A percentile compares a stretch with the other conserved stretches of the same genome.
These are phyloP conservation scores for Holotrichia oblita DNA, from an alignment of 1,140 invertebrate genomes.

Conservation along the genomic window DNA sequence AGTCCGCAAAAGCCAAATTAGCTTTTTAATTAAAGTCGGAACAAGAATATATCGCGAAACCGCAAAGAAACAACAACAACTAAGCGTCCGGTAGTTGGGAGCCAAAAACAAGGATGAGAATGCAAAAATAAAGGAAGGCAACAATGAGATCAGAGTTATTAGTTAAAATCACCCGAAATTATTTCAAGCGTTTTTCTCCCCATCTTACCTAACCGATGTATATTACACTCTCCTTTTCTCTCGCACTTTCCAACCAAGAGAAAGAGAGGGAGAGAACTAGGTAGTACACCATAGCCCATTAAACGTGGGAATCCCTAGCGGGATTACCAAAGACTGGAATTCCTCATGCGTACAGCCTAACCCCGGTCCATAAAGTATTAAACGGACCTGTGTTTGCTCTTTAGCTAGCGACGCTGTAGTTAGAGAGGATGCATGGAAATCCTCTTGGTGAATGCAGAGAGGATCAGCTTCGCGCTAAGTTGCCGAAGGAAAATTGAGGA, in stretches of 20 bases:
- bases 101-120: not conserved
- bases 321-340: not conserved
- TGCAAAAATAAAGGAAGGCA: not conserved
- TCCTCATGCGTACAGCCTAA: constrained; percentile 5
- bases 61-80: no score
- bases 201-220: no score
- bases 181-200: no score
- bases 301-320: not conserved
- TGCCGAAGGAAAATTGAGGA: not conserved
- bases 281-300: not conserved
- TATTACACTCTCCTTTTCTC: no score
- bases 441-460: not conserved
- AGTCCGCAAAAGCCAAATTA: constrained; percentile 11
- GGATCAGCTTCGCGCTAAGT: not conserved
- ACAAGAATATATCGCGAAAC: not conserved
- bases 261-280: no score
- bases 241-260: no score
- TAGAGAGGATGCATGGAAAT: not conserved
- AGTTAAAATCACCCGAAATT: constrained; percentile 2
- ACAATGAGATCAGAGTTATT: constrained; percentile 30
- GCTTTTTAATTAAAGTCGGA: constrained; percentile 29
- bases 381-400: not conserved
- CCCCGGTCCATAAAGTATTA: not conserved
- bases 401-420: not conserved
- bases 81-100: no score